Evolutionary conservation across 2,888 invertebrate species (phyloP), one percentile per base, ranked within the genome.

Genomic region (Hypselothyrea guttata): DNA sequence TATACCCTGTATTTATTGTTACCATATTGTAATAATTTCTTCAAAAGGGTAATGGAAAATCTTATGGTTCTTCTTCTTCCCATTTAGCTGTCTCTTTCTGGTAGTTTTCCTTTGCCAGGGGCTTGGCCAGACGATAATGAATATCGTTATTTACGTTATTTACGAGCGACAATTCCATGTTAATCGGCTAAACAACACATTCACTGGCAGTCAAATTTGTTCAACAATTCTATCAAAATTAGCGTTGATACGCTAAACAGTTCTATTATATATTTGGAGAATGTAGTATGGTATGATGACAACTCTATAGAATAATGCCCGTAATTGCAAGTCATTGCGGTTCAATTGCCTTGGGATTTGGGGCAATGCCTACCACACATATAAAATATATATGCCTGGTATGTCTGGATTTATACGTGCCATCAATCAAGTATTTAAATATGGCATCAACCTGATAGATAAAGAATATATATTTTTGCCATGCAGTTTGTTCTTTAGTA

Each of bases 301-400:
- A 53, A 30, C 70, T 71, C 37, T 56, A 71, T 69, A 69, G 56
- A n/a, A n/a, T n/a, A n/a, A n/a, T n/a, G n/a, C n/a, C n/a, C n/a
- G n/a, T n/a, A n/a, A 51, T 31, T 56, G 74, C 59, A 69, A 69
- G 64, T 73, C 76, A 81, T 61, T 40, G 48, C 65, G 57, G 82
- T 70, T 81, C 55, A 55, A 66, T 81, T 59, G 64, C 64, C 64
- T 56, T 56, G 11, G 42, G 40, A 28, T 12, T 18, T 18, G 9
- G 44, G 31, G 48, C 41, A 58, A 35, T 40, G 52, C 45, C 48
- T 56, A 57, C 38, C 11, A 42, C 42, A 37, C 35, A 42, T 44
- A 44, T 22, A 13, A 53, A 37, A 9, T 16, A 37, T 5, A 37
- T 37, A 37, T 37, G 16, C 22, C 5, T 22, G 22, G n/a, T n/a